Base-by-base conservation (phyloP, 2,888 invertebrate genomes). In the Penaeus monodon region DNA sequence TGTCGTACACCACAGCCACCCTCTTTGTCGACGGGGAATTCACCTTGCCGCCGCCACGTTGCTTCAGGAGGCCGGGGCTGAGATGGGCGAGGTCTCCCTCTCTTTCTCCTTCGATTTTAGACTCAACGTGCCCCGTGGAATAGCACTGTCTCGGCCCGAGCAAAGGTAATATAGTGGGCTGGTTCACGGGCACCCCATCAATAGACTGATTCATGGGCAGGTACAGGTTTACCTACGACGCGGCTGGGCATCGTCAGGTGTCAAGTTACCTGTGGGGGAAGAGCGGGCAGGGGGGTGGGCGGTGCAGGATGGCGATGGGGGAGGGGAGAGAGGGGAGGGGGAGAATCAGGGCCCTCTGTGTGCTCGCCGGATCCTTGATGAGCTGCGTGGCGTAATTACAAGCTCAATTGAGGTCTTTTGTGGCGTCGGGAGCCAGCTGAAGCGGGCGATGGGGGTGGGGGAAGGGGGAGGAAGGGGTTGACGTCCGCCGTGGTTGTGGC, bases 181-280 rank as follows among this genome's bases (percentile, higher is more conserved):
- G 76, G 76, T 76, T 76, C 76, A 76, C 49, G 49, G 44, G n/a
- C n/a, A 57, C 44, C n/a, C 57, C 76, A n/a, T 76, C 76, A 76
- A 76, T 76, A 49, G 76, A n/a, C 49, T 17, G 44, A 57, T 49
- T 76, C 76, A 76, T 17, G 8, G 76, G n/a, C 76, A 76, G 76
- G 76, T 76, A 76, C 76, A 76, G 22, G 49, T 76, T 76, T 76
- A 76, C 57, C 76, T 49, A 57, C 76, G 29, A 76, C 76, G 49
- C 57, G 76, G n/a, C 76, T 27, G 7, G 76, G n/a, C 49, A 49
- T 44, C 24, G 44, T 49, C 49, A 8, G 27, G 49, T 24, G n/a
- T 76, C 49, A 27, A 57, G 76, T 76, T 76, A 76, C 76, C 76
- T 49, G n/a, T 22, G 12, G n/a, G 38, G 24, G 17, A n/a, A 33